Percentiles rank a stretch among this genome's conserved stretches.
Conservation (phyloP, 2,113 vertebrate species). For the Archilochus colubris region DNA sequence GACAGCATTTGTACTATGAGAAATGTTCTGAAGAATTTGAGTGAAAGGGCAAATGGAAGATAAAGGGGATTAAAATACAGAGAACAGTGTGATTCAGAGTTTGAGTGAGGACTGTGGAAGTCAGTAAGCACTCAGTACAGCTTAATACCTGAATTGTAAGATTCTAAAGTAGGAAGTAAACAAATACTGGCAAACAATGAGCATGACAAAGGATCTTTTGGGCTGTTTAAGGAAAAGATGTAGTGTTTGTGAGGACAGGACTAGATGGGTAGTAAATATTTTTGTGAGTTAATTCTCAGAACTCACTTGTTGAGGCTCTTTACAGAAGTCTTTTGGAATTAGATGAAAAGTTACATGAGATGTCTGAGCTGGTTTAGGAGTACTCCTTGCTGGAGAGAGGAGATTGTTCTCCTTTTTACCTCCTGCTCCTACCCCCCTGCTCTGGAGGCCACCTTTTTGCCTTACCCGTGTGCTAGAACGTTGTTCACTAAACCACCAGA, state of each 20-base stretch:
- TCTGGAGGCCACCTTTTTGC: background rate
- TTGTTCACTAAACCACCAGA: background rate
- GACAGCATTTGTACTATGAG: background rate
- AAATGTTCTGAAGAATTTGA: background rate
- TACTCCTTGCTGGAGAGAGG: background rate
- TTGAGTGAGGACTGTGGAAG: background rate
- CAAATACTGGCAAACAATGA: background rate
- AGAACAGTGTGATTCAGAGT: background rate
- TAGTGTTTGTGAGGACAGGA: background rate
- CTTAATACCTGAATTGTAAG: background rate
- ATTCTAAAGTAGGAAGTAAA: background rate
- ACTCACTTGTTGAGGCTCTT: background rate
- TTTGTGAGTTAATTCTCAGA: background rate
- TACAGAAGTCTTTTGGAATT: background rate
- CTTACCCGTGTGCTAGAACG: background rate
- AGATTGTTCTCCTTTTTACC: background rate
- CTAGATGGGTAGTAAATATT: background rate
- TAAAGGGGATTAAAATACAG: background rate
- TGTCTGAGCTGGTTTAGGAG: background rate
- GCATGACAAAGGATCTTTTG: background rate
- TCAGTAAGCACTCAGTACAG: background rate
- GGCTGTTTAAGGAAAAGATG: background rate
- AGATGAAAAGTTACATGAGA: background rate
- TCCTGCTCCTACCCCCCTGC: background rate
- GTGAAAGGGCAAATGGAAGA: background rate